Conservation (phyloP, 1,140 invertebrate species). For the Hycleus phaleratus region DNA sequence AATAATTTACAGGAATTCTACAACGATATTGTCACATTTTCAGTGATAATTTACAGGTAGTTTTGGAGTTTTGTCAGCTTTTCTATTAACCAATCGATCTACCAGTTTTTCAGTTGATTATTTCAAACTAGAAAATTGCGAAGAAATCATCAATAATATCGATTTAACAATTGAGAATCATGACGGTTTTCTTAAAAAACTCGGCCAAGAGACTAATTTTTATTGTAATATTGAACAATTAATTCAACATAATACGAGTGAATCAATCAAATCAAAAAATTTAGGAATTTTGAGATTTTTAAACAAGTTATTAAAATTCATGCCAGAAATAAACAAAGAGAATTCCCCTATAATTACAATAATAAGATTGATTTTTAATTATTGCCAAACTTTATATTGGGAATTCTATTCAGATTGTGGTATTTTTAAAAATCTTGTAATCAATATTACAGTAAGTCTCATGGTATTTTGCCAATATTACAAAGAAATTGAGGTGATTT, state of each 20-base stretch:
- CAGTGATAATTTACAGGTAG: conserved; percentile 11
- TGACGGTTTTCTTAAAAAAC: not conserved
- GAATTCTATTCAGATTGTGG: not conserved
- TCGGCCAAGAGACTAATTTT: not conserved
- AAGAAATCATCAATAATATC: not conserved
- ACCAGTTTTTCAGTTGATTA: not conserved
- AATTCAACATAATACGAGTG: not conserved
- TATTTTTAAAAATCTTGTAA: conserved; percentile 9
- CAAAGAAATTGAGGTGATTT: conserved; percentile 2
- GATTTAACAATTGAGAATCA: not conserved
- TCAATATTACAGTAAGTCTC: conserved; percentile 3
- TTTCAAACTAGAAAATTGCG: conserved; percentile 1
- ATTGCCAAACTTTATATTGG: not conserved
- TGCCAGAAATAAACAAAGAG: not conserved
- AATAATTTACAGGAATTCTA: not conserved
- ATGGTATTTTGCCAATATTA: conserved; percentile 5
- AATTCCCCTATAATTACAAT: not conserved
- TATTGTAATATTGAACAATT: not conserved
- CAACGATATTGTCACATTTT: conserved; percentile 5
- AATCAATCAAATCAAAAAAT: not conserved
- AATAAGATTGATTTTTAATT: not conserved
- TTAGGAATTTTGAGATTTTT: conserved; percentile 8
- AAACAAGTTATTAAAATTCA: conserved; percentile 2
- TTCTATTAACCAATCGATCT: too few relatives aligned
- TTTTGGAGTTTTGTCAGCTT: too few relatives aligned